Evolutionary conservation across 2,113 vertebrate genomes (phyloP).

Genomic region (Apistogramma diplotaenia): DNA sequence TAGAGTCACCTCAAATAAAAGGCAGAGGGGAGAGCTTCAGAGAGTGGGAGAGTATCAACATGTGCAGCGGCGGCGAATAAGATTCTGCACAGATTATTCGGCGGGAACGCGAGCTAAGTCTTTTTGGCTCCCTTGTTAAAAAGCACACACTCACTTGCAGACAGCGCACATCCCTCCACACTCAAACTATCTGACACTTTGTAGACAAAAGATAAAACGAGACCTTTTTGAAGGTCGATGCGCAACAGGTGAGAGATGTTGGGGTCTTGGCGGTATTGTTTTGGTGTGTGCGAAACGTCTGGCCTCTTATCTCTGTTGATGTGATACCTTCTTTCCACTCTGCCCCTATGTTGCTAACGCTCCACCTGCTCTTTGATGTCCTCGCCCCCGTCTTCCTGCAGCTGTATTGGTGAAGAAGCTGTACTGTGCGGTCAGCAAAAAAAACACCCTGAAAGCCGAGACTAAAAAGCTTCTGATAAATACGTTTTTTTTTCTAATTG

Average conservation of each 20-base stretch:
- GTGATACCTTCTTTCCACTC: constrained; percentile 58
- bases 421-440: not conserved
- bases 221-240: constrained; percentile 58
- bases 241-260: constrained; percentile 48
- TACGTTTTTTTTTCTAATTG: not conserved
- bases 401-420: not conserved
- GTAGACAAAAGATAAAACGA: constrained; percentile 54
- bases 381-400: not conserved
- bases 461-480: not conserved
- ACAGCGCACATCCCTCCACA: not conserved
- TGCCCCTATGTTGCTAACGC: constrained; percentile 54
- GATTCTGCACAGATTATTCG: constrained; percentile 9
- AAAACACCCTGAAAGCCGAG: not conserved
- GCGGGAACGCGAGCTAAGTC: not conserved
- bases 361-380: constrained; percentile 72
- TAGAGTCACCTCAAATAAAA: constrained; percentile 17
- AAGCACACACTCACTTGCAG: not conserved
- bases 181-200: constrained; percentile 40
- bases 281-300: constrained; percentile 20
- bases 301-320: constrained; percentile 62
- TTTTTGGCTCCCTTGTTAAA: not conserved
- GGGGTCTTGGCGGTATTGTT: constrained; percentile 41
- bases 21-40: not conserved
- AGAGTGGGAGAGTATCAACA: constrained; percentile 21
- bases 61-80: not conserved